Evolutionary conservation across 2,797 vertebrate species (phyloP), one percentile per base, ranked within the genome.

Genomic region (Rhynchonycteris naso): DNA sequence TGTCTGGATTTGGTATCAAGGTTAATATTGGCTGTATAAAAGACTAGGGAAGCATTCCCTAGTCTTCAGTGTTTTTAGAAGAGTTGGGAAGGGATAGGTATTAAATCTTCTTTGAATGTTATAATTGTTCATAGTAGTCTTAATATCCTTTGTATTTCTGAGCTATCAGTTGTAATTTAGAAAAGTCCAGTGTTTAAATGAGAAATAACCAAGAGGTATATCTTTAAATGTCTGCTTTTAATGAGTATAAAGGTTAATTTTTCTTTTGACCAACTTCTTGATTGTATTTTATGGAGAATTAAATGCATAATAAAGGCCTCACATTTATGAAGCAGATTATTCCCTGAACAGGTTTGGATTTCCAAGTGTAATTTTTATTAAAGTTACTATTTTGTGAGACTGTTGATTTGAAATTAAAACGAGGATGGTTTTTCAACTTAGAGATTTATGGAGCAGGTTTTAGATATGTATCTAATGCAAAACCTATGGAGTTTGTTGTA

Each of bases 321-420:
- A 66, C 43, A 79, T 58, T 81, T 75, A 61, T 28, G 59, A 91
- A 74, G 52, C 26, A 43, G 33, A 54, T 72, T 90, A 24, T 84
- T 68, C 26, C 22, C 82, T 68, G 52, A 75, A 59, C 30, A 65
- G 56, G 50, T 65, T 69, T 65, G 35, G n/a, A 83, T 87, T 96
- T 82, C 75, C 14, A 38, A 90, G 68, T 86, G 14, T 89, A 63
- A 65, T 90, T 92, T 90, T 80, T 93, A 69, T 89, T 93, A 75
- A 19, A 75, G 22, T 86, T 78, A 82, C 90, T 87, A 71, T 79
- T 92, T 86, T 75, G 11, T 87, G 47, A 86, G 54, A 38, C 19
- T 61, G 1, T 65, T 33, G 26, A 43, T 94, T 87, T 88, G 63
- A 78, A 84, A 47, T 88, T 75, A 88, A 91, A 94, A 26, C 66